phyloP scores from a whole-genome alignment of 1,140 invertebrate genomes.

The Stenopsyche tienmushanensis region DNA sequence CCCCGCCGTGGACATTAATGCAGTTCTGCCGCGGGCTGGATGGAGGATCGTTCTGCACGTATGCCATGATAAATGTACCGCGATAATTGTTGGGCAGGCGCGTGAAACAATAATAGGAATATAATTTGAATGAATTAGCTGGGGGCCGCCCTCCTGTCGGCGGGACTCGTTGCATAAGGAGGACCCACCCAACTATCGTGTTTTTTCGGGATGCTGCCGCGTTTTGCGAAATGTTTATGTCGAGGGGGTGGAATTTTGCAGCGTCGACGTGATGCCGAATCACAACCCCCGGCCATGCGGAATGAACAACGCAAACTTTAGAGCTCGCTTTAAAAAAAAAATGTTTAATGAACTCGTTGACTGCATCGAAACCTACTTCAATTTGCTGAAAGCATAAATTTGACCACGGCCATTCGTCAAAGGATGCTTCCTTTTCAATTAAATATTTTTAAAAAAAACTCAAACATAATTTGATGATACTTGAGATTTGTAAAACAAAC shows the following conservation, averaged over 20 bases:
- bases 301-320: too few relatives aligned
- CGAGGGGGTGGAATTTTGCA: neutral
- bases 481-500: too few relatives aligned
- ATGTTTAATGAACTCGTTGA: too few relatives aligned
- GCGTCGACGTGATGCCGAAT: too few relatives aligned
- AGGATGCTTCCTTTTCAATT: too few relatives aligned
- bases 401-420: too few relatives aligned
- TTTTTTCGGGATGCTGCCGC: neutral
- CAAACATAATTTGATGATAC: too few relatives aligned
- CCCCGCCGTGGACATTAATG: neutral
- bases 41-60: neutral
- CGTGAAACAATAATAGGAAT: slow-evolving; percentile 36
- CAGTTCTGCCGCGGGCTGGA: neutral
- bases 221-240: neutral
- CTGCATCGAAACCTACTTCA: too few relatives aligned
- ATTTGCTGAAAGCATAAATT: too few relatives aligned
- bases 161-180: neutral
- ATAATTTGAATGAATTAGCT: slow-evolving; percentile 30
- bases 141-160: neutral
- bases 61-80: slow-evolving; percentile 14
- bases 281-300: neutral
- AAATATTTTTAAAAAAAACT: too few relatives aligned
- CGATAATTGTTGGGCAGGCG: slow-evolving; percentile 23
- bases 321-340: too few relatives aligned
- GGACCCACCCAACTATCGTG: neutral